phyloP scores from a whole-genome alignment of 2,888 invertebrate species.

The Muscina levida region DNA sequence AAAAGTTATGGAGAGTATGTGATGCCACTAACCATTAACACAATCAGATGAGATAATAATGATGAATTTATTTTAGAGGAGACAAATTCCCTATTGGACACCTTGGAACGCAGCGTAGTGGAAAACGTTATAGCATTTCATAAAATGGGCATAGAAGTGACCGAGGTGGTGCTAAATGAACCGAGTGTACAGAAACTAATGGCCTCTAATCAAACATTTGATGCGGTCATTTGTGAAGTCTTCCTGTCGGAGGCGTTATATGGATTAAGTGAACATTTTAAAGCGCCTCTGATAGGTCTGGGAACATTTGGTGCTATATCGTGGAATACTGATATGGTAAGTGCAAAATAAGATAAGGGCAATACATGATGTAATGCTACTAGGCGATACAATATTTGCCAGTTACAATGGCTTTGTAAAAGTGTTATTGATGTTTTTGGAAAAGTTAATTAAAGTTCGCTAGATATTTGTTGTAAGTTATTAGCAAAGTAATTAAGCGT shows the following conservation, averaged over 20 bases:
- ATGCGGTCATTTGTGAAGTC: conserved; percentile 77
- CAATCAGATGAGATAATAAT: not conserved
- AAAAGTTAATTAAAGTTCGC: too few relatives aligned
- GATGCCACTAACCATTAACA: too few relatives aligned
- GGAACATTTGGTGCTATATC: conserved; percentile 73
- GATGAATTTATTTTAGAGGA: conserved; percentile 43
- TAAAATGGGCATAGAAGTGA: conserved; percentile 72
- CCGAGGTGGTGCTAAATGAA: conserved; percentile 71
- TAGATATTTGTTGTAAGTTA: too few relatives aligned
- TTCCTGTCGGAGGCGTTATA: conserved; percentile 67
- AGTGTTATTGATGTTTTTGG: too few relatives aligned
- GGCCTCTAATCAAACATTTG: conserved; percentile 76
- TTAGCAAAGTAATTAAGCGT: too few relatives aligned
- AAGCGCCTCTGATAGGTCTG: conserved; percentile 74
- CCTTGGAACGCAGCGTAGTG: conserved; percentile 49
- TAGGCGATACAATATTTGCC: too few relatives aligned
- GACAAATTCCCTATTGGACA: conserved; percentile 39
- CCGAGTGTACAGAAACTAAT: conserved; percentile 69
- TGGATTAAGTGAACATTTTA: conserved; percentile 74
- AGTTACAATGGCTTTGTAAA: too few relatives aligned
- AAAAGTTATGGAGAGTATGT: conserved; percentile 60
- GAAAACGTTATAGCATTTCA: conserved; percentile 70
- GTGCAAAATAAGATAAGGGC: too few relatives aligned
- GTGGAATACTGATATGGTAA: conserved; percentile 71
- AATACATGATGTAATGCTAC: too few relatives aligned